Base-by-base conservation (phyloP, 2,797 vertebrate species). In the Spondyliosoma cantharus region DNA sequence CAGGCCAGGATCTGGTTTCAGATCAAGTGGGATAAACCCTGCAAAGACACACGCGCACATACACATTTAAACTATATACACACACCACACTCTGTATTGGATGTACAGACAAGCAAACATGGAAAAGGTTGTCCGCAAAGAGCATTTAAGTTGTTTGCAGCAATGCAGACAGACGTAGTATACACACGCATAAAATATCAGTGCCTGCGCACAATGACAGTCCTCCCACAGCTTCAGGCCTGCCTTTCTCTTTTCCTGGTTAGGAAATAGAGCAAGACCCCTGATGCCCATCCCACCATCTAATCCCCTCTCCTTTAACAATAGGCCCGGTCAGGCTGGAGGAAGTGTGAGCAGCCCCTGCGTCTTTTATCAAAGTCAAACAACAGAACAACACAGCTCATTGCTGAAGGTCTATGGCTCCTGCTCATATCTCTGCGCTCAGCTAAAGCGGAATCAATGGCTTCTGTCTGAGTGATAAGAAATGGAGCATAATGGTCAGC, bases 281-380 rank as follows among this genome's bases (percentile, higher is more conserved):
- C 54, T 49, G 74, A 79, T 81, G 77, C 50, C 72, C 71, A 61
- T 42, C 83, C 43, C 76, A 88, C 63, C 71, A 64, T 88, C 75
- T 87, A 89, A 92, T 92, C 85, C 84, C 53, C 64, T 85, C 80
- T 87, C 64, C 76, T 85, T 76, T 69, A 90, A 93, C 91, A 92
- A 92, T 64, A 65, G 78, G 69, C 43, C 81, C 80, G 89, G 76
- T 89, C 86, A 87, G 78, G 71, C 82, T 61, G 73, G 66, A 52
- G 70, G 76, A 85, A 61, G 84, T 19, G 0, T 17, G 52, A 62
- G 69, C 42, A 84, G 66, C 74, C 74, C 54, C 66, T 57, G 61
- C 7, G 43, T 82, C 78, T 83, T 91, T 91, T 85, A 91, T 92
- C 89, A 88, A 74, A 77, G 83, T 77, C 67, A 52, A 83, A 89